Conservation (phyloP, 2,113 vertebrate genomes). For the Syngnathus typhle region DNA sequence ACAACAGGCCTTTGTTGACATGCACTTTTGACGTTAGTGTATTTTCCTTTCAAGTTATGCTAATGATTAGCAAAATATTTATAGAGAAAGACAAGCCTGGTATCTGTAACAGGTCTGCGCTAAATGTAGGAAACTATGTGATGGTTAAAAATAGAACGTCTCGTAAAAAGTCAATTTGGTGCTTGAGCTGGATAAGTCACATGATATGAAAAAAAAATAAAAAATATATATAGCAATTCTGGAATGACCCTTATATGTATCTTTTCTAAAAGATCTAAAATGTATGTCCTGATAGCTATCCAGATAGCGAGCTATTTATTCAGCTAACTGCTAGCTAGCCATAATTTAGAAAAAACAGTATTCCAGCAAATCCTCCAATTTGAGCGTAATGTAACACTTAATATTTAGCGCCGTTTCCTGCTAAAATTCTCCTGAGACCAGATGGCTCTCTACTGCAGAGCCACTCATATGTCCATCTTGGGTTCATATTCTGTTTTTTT, state of each 20-base stretch:
- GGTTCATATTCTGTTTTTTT: constrained; percentile 54
- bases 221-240: no score
- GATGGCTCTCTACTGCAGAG: not conserved
- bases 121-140: no score
- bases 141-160: no score
- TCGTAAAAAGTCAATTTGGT: no score
- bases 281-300: not conserved
- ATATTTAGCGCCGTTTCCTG: not conserved
- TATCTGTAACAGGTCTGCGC: no score
- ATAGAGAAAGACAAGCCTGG: no score
- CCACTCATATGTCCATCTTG: constrained; percentile 52
- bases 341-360: not conserved
- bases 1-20: not conserved
- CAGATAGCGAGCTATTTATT: not conserved
- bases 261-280: no score
- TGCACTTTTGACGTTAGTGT: not conserved
- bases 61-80: not conserved
- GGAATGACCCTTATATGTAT: no score
- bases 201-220: no score
- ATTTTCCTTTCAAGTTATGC: not conserved
- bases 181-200: no score
- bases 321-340: not conserved
- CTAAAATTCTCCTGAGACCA: not conserved
- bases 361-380: not conserved
- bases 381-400: not conserved